Percentiles rank a stretch among this genome's conserved stretches.
phyloP scores from a whole-genome alignment of 2,888 invertebrate species.

The Clanis bilineata region DNA sequence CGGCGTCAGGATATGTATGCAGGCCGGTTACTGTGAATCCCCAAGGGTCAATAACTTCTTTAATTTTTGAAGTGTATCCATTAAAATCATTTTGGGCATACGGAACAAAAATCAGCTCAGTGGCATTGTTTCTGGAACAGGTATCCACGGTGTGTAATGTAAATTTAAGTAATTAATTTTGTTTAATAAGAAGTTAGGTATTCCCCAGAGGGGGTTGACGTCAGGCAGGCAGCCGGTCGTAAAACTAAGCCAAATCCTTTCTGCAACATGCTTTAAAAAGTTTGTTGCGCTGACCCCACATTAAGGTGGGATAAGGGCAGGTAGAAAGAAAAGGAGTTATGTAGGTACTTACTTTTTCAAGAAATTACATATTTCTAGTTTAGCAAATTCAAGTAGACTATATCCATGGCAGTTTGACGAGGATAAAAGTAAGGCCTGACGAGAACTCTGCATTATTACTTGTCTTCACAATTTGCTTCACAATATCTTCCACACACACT shows the following conservation, averaged over 20 bases:
- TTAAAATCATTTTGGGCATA: constrained; percentile 87
- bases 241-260: background rate
- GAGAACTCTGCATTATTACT: constrained; percentile 29
- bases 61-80: constrained; percentile 84
- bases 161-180: background rate
- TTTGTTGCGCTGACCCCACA: too few relatives aligned
- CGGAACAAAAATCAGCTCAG: constrained; percentile 87
- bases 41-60: constrained; percentile 83
- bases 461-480: background rate
- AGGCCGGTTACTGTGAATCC: constrained; percentile 86
- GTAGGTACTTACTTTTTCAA: constrained; percentile 79
- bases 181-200: background rate
- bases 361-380: constrained; percentile 83
- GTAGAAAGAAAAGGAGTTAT: too few relatives aligned
- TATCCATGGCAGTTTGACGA: constrained; percentile 87
- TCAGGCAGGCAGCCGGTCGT: too few relatives aligned
- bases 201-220: too few relatives aligned
- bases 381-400: constrained; percentile 85
- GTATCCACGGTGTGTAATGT: background rate
- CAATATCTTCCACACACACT: background rate
- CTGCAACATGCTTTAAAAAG: too few relatives aligned
- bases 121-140: constrained; percentile 85
- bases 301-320: too few relatives aligned
- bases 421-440: constrained; percentile 85
- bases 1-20: constrained; percentile 82